phyloP scores from a whole-genome alignment of 2,888 invertebrate species.

The Chalcosyrphus nemorum region DNA sequence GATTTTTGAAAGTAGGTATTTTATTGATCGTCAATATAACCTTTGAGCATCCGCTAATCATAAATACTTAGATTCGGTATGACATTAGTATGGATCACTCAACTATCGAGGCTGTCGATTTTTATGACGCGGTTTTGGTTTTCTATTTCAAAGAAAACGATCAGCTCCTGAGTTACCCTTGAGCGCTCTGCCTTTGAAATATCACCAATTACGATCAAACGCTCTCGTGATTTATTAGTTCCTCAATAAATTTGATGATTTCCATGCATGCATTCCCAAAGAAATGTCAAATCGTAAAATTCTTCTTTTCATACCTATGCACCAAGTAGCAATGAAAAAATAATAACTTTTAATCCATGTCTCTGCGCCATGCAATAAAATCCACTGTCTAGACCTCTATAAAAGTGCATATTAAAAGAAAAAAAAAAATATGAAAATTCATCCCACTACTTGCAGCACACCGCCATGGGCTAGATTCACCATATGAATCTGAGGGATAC shows the following conservation, averaged over 20 bases:
- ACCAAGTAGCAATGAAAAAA: slow-evolving; percentile 13
- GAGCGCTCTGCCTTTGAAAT: slow-evolving; percentile 11
- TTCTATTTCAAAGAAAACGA: neutral
- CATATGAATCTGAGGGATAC: slow-evolving; percentile 16
- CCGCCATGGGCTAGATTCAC: neutral
- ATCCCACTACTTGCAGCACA: neutral
- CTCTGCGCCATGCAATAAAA: slow-evolving; percentile 12
- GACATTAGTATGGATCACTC: neutral
- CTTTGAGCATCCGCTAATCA: neutral
- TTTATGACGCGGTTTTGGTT: neutral
- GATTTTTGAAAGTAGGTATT: no score
- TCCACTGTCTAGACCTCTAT: slow-evolving; percentile 9
- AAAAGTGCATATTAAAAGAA: slow-evolving; percentile 7
- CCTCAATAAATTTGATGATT: slow-evolving; percentile 30
- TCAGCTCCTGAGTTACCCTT: neutral
- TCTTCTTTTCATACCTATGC: neutral
- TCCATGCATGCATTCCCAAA: neutral
- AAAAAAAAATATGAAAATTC: neutral
- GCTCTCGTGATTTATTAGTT: slow-evolving; percentile 26
- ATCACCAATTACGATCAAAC: slow-evolving; percentile 21
- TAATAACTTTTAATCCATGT: neutral
- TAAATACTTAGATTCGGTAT: neutral
- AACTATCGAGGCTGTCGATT: neutral
- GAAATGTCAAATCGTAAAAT: slow-evolving; percentile 20
- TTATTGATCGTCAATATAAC: neutral